These are phyloP conservation scores for Yponomeuta cagnagella DNA, from an alignment of 2,888 invertebrate species.

Conservation along the genomic window DNA sequence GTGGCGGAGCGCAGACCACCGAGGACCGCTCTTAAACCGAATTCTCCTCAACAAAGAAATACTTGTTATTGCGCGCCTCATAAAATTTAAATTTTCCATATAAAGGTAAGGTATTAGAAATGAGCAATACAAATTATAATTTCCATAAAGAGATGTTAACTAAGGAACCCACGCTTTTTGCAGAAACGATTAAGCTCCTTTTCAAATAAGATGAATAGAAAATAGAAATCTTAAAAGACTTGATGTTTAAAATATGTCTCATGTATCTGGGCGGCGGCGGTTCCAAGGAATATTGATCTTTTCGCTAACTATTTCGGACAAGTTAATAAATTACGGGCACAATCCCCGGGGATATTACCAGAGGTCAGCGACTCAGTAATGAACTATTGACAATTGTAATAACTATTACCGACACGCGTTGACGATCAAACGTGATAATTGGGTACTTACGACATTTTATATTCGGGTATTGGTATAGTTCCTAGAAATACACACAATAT, in stretches of 20 bases:
- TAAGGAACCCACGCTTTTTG: not conserved
- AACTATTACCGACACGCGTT: not conserved
- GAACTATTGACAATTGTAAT: slow-evolving; percentile 5
- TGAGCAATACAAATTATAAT: not conserved
- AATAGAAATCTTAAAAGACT: not conserved
- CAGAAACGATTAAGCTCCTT: not conserved
- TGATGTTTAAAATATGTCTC: not conserved
- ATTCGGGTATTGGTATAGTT: not conserved
- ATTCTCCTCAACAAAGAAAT: slow-evolving; percentile 7
- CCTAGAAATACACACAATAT: not conserved
- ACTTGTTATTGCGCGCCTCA: not conserved
- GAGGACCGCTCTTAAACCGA: slow-evolving; percentile 14
- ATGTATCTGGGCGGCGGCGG: not conserved
- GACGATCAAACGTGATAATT: not conserved
- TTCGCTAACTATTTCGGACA: not conserved
- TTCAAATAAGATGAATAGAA: not conserved
- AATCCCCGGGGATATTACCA: not conserved
- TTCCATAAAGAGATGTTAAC: not conserved
- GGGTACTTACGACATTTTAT: not conserved
- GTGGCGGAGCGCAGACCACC: slow-evolving; percentile 18
- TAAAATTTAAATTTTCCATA: not conserved
- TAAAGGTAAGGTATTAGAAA: not conserved
- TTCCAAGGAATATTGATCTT: not conserved
- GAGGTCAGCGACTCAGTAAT: not conserved
- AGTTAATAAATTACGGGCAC: too few relatives aligned